Conservation (phyloP, 2,888 invertebrate genomes). For the Oscheius myriophilus region DNA sequence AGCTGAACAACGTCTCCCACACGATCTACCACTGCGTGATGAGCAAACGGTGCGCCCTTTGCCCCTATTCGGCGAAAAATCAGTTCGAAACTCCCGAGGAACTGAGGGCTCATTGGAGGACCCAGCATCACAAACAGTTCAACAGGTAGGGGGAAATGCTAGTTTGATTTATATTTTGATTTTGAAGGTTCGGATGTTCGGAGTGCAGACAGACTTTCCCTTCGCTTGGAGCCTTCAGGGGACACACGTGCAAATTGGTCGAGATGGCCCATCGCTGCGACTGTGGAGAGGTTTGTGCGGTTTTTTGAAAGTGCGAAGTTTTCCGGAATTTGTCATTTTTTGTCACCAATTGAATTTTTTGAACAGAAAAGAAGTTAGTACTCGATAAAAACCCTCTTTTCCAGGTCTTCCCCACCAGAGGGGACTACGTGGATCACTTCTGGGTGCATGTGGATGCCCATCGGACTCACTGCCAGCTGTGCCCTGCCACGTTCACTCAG, state of each 20-base stretch:
- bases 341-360: no score
- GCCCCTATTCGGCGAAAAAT: background rate
- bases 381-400: no score
- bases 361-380: no score
- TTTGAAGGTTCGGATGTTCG: constrained; percentile 7
- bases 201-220: constrained; percentile 4
- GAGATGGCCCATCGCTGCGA: constrained; percentile 15
- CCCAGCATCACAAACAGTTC: background rate
- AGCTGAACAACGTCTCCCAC: constrained; percentile 7
- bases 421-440: constrained; percentile 8
- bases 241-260: constrained; percentile 11
- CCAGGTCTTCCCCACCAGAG: background rate
- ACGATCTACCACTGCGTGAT: constrained; percentile 6
- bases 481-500: background rate
- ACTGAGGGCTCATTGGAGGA: constrained; percentile 1
- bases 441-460: constrained; percentile 11
- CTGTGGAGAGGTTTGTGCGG: constrained; percentile 6
- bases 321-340: no score
- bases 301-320: no score
- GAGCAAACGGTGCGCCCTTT: constrained; percentile 11
- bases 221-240: background rate
- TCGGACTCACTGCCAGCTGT: constrained; percentile 1
- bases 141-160: background rate
- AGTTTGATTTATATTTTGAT: background rate
- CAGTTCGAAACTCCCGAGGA: background rate